phyloP scores from a whole-genome alignment of 1,140 invertebrate species.

The Eueides isabella region DNA sequence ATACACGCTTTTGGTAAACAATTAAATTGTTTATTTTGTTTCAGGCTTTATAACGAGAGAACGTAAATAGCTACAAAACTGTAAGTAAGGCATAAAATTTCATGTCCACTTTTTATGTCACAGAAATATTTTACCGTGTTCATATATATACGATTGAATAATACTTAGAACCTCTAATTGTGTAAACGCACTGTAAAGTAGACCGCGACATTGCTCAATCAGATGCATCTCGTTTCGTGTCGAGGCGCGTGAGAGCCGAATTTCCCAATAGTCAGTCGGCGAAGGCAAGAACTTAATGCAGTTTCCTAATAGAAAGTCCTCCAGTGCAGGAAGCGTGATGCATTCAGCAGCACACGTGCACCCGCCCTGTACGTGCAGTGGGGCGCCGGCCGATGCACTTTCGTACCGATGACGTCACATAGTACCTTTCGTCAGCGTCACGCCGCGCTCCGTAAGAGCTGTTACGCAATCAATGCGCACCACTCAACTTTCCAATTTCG shows the following conservation, averaged over 20 bases:
- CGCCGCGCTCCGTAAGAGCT: constrained; percentile 74
- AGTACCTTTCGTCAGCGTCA: constrained; percentile 79
- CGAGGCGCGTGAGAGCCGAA: constrained; percentile 68
- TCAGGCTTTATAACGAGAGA: constrained; percentile 44
- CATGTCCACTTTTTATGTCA: constrained; percentile 4
- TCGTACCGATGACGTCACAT: constrained; percentile 75
- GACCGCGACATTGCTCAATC: constrained; percentile 69
- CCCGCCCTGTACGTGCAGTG: constrained; percentile 48
- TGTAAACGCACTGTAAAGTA: constrained; percentile 65
- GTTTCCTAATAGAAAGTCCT: constrained; percentile 81
- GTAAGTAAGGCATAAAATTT: constrained; percentile 52
- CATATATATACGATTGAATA: constrained; percentile 24
- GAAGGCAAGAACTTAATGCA: constrained; percentile 55
- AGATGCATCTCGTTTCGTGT: constrained; percentile 70
- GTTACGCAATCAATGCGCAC: constrained; percentile 76
- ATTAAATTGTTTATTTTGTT: constrained; percentile 41
- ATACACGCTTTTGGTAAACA: background rate
- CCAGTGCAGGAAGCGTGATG: constrained; percentile 72
- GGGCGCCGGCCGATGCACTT: constrained; percentile 77
- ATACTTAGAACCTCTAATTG: constrained; percentile 49
- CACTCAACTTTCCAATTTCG: constrained; percentile 81
- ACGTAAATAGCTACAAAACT: constrained; percentile 57
- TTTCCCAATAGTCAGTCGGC: constrained; percentile 66
- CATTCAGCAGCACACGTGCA: constrained; percentile 61
- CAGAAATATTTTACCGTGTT: constrained; percentile 23